Evolutionary conservation across 2,888 invertebrate genomes (phyloP), one percentile per base, ranked within the genome.

Genomic region (Eristalinus sepulchralis): DNA sequence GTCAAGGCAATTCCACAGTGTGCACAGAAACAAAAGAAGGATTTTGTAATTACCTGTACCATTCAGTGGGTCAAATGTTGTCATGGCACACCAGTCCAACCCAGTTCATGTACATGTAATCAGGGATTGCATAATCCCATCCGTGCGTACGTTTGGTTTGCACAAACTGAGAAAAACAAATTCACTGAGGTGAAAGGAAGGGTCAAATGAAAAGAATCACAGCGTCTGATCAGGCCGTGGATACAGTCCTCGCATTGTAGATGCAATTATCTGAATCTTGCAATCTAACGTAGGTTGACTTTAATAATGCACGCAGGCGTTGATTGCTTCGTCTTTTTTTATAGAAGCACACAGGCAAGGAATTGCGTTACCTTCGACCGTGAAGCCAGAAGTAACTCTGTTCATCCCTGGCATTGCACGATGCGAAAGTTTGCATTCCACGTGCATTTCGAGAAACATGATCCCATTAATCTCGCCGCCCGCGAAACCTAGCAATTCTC

Each of bases 391-490:
- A 39, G 33, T 66, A 71, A 47, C 64, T 55, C 24, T 22, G 22
- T 39, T 57, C 68, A 59, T 70, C 39, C 22, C 36, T 22, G 24
- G 27, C 31, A 82, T 11, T 27, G 34, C 34, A 55, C 34, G 33
- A 73, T 24, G 27, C 33, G 27, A 39, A 33, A 22, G 27, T 63
- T 31, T 2, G 60, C 64, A 53, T 31, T 57, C 24, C 55, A 59
- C 27, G 36, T 31, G 34, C 36, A 70, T 81, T 68, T 68, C 27
- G 5, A 62, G 36, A 22, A 64, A 24, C 63, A 66, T 31, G 68
- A 64, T 67, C 36, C 68, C 76, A 85, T 85, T 67, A 85, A 81
- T 85, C 84, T 71, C 67, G 31, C 4, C 59, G 17, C 17, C 11
- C 22, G 39, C 60, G 66, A 68, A 77, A 53, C 53, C 39, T 59